Percentiles rank a stretch among this genome's conserved stretches.
Evolutionary conservation across 1,140 invertebrate genomes (phyloP).

Genomic region (Geopemphigus sp.): DNA sequence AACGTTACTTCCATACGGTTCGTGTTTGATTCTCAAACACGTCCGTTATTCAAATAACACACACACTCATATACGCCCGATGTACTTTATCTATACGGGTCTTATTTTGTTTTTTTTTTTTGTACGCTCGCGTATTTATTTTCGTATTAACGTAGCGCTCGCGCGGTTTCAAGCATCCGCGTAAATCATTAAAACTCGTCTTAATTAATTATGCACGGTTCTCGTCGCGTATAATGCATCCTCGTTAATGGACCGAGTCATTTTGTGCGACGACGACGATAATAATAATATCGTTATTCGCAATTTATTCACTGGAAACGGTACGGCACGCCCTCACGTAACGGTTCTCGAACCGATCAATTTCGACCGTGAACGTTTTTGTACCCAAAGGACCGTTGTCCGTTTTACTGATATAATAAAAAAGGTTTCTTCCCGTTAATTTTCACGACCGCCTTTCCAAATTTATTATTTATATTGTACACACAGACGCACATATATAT

Average conservation of each 20-base stretch:
- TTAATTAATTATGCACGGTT: constrained; percentile 26
- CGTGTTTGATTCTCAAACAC: background rate
- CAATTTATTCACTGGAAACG: constrained; percentile 14
- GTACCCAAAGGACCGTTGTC: background rate
- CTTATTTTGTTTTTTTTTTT: background rate
- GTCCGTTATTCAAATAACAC: constrained; percentile 25
- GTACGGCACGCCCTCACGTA: background rate
- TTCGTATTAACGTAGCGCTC: background rate
- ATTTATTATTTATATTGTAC: no score
- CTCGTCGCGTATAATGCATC: background rate
- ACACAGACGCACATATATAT: no score
- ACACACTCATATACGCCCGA: no score
- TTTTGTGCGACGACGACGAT: background rate
- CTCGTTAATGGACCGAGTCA: constrained; percentile 1
- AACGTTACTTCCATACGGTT: constrained; percentile 11
- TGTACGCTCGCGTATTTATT: background rate
- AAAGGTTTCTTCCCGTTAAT: background rate
- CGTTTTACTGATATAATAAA: background rate
- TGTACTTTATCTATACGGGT: background rate
- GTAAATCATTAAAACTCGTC: constrained; percentile 4
- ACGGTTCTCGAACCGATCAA: constrained; percentile 21
- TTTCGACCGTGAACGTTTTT: constrained; percentile 25
- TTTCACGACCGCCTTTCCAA: background rate
- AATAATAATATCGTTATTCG: constrained; percentile 5
- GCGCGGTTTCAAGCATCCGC: no score